Conservation (phyloP, 2,113 vertebrate genomes). For the Carlito syrichta region DNA sequence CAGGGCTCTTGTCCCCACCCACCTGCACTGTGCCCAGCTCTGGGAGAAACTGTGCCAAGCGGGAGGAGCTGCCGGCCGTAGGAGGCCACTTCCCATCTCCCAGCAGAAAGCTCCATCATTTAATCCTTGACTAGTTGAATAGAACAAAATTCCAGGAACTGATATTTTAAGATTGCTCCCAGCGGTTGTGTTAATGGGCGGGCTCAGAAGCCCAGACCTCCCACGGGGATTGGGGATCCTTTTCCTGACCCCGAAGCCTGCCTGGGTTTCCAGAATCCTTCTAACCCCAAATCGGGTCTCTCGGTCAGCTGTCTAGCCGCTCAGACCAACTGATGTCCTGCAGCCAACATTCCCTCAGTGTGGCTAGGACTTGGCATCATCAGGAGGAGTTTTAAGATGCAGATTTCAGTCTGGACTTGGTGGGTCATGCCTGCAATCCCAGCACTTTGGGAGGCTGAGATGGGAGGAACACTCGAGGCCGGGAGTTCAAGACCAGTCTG, state of each 20-base stretch:
- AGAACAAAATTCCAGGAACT: neutral
- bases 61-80: neutral
- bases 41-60: neutral
- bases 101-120: neutral
- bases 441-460: too few relatives aligned
- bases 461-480: too few relatives aligned
- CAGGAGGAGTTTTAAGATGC: too few relatives aligned
- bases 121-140: neutral
- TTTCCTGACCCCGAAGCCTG: neutral
- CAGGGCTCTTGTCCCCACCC: neutral
- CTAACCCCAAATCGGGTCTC: neutral
- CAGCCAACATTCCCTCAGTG: neutral
- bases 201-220: neutral
- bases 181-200: neutral
- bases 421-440: too few relatives aligned
- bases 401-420: too few relatives aligned
- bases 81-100: rapidly evolving
- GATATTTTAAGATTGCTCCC: neutral
- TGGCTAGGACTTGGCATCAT: neutral
- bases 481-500: too few relatives aligned
- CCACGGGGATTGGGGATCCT: neutral
- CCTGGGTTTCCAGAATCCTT: neutral
- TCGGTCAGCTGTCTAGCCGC: neutral
- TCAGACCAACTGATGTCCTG: neutral
- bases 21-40: neutral